Conservation (phyloP, 2,888 invertebrate species). For the Tetragonisca angustula region DNA sequence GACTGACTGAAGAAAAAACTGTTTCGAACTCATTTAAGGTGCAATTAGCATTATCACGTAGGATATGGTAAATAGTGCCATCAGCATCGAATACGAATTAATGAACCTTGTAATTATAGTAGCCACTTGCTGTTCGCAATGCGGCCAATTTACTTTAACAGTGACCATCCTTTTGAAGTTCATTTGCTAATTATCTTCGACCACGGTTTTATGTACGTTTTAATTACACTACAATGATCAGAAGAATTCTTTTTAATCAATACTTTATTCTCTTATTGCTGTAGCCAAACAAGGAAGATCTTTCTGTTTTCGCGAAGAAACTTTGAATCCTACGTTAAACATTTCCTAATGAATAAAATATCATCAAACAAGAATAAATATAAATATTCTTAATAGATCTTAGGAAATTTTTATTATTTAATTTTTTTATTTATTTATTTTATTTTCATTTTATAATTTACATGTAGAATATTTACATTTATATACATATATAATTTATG, state of each 20-base stretch:
- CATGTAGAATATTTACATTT: no score
- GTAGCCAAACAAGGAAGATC: not conserved
- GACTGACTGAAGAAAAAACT: not conserved
- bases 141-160: slow-evolving; percentile 48
- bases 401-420: no score
- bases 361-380: not conserved
- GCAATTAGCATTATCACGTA: slow-evolving; percentile 35
- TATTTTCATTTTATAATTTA: no score
- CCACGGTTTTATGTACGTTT: slow-evolving; percentile 29
- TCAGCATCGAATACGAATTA: slow-evolving; percentile 32
- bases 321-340: not conserved
- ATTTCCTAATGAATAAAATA: not conserved
- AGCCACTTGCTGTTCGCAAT: slow-evolving; percentile 32
- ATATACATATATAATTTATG: no score
- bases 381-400: not conserved
- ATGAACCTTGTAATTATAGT: slow-evolving; percentile 40
- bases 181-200: slow-evolving; percentile 43
- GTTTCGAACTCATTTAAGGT: slow-evolving; percentile 8
- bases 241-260: slow-evolving; percentile 19
- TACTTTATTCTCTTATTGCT: not conserved
- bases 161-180: slow-evolving; percentile 38
- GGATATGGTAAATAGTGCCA: slow-evolving; percentile 25
- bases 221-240: slow-evolving; percentile 30
- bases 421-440: no score
- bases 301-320: not conserved